Evolutionary conservation across 2,113 vertebrate genomes (phyloP).

Genomic region (Hypocryptadius cinnamomeus): DNA sequence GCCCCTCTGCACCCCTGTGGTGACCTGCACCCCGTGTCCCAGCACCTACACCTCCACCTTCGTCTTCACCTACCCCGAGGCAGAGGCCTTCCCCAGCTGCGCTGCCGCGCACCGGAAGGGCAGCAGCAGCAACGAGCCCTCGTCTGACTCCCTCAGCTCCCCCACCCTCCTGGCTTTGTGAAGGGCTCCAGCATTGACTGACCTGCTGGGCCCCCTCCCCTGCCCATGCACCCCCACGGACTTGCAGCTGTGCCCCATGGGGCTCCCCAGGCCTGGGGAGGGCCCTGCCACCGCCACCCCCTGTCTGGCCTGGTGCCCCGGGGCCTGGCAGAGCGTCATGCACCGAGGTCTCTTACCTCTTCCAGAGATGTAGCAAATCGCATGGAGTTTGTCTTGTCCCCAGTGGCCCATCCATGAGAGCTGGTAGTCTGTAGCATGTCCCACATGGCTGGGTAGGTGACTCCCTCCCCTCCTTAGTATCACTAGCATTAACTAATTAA

Average conservation of each 20-base stretch:
- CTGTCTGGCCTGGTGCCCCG: constrained; percentile 29
- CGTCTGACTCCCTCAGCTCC: constrained; percentile 93
- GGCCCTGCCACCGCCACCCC: constrained; percentile 7
- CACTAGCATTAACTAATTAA: constrained; percentile 82
- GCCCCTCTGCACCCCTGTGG: constrained; percentile 92
- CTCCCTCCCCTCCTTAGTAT: constrained; percentile 71
- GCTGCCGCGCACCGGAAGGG: constrained; percentile 83
- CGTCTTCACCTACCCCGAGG: constrained; percentile 89
- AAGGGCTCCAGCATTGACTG: constrained; percentile 47
- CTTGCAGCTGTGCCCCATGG: constrained; percentile 11
- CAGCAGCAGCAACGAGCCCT: constrained; percentile 92
- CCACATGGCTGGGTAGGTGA: constrained; percentile 81
- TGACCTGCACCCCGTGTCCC: constrained; percentile 89
- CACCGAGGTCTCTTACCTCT: constrained; percentile 77
- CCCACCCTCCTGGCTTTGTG: constrained; percentile 95
- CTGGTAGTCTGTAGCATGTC: constrained; percentile 91
- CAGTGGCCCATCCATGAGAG: constrained; percentile 77
- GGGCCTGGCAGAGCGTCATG: constrained; percentile 47
- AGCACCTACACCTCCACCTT: constrained; percentile 91
- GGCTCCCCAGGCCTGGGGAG: constrained; percentile 57
- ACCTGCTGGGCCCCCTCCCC: constrained; percentile 19
- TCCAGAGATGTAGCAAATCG: constrained; percentile 92
- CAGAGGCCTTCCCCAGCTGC: constrained; percentile 82
- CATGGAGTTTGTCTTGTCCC: constrained; percentile 87
- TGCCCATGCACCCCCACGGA: constrained; percentile 17